Base-by-base conservation (phyloP, 2,888 invertebrate species). In the Metellina segmentata region DNA sequence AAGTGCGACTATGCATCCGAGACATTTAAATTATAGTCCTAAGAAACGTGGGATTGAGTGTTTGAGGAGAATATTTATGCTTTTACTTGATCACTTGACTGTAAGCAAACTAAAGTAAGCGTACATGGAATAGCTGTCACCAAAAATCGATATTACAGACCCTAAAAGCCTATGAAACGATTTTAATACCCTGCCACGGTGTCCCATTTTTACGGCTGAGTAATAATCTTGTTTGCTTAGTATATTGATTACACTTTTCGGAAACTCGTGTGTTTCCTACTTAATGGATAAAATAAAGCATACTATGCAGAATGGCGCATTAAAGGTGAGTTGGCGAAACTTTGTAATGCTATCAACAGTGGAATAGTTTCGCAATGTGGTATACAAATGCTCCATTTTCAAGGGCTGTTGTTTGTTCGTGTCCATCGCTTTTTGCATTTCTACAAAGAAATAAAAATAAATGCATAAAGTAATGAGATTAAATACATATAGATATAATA, bases 131-230 rank as follows among this genome's bases (percentile, higher is more conserved):
- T 16, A 61, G 61, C 61, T 16, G 16, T 61, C 61, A 74, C 48
- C 9, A 61, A 34, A 34, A 85, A 85, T 85, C 85, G 74, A 85
- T 85, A 85, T 75, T 48, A 19, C 61, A 20, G 52, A 48, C 34
- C n/a, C 83, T 83, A 83, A 83, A 83, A 74, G 61, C 85, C 83
- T 61, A 61, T 85, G 52, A 85, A 85, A 85, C 52, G 53, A n/a
- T 34, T 85, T 85, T 61, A 75, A 85, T 85, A 74, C 53, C 74
- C 2, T 34, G 34, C 74, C 74, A 8, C 48, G 71, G 71, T 82
- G 71, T 81, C 81, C 49, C 49, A 70, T 83, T 83, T 83, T 83
- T 82, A 75, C 74, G 72, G 34, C 74, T 72, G 53, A 74, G 53
- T 74, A 85, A 34, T 61, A 75, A 75, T 61, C 74, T 53, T 61